Evolutionary conservation across 2,888 invertebrate genomes (phyloP).

Genomic region (Cephus rjabovi): DNA sequence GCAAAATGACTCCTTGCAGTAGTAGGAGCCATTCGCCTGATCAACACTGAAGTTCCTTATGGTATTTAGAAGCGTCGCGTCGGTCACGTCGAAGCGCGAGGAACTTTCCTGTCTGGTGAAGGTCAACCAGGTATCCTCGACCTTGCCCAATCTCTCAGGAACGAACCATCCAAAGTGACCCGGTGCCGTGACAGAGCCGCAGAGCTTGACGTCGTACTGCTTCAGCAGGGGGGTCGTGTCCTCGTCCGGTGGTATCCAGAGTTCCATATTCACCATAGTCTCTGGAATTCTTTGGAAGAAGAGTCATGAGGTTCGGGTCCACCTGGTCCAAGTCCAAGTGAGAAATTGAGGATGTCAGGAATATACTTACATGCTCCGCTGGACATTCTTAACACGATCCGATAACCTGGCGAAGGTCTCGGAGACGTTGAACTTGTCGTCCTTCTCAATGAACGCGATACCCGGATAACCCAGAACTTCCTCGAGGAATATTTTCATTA

Average conservation of each 20-base stretch:
- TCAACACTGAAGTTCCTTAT: slow-evolving; percentile 57
- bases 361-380: background rate
- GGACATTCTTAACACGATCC: slow-evolving; percentile 26
- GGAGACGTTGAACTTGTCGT: slow-evolving; percentile 65
- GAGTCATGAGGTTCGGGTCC: slow-evolving; percentile 15
- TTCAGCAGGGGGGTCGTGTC: slow-evolving; percentile 68
- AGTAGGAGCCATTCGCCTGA: slow-evolving; percentile 53
- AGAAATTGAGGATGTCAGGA: slow-evolving; percentile 6
- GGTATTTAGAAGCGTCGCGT: slow-evolving; percentile 49
- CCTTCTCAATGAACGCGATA: slow-evolving; percentile 62
- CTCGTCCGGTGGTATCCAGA: slow-evolving; percentile 76
- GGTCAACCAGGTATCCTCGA: slow-evolving; percentile 71
- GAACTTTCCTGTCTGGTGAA: slow-evolving; percentile 68
- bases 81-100: slow-evolving; percentile 67
- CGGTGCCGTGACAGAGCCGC: slow-evolving; percentile 69
- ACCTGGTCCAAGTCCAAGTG: background rate
- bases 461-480: slow-evolving; percentile 68
- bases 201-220: slow-evolving; percentile 65
- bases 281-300: slow-evolving; percentile 61
- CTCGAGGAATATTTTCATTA: slow-evolving; percentile 71
- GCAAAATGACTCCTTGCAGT: slow-evolving; percentile 69
- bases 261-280: slow-evolving; percentile 77
- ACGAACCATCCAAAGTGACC: slow-evolving; percentile 77
- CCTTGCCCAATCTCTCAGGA: slow-evolving; percentile 64
- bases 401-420: slow-evolving; percentile 60